A percentile compares a stretch with the other conserved stretches of the same genome.
These are phyloP conservation scores for Lasiommata megera DNA, from an alignment of 2,888 invertebrate genomes.

Conservation along the genomic window DNA sequence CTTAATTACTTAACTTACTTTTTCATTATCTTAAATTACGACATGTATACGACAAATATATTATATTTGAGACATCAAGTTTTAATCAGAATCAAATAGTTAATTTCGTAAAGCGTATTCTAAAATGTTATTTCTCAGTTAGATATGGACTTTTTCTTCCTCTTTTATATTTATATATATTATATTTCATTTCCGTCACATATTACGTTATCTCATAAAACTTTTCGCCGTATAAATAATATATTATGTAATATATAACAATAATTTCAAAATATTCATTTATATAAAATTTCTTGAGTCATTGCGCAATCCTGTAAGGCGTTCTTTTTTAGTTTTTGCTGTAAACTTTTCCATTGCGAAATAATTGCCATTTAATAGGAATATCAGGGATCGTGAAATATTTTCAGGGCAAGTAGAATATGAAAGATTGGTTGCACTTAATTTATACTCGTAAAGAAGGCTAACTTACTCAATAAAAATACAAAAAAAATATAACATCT, in stretches of 20 bases:
- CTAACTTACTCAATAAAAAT: background rate
- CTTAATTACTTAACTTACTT: conserved; percentile 30
- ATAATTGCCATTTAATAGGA: background rate
- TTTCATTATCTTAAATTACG: conserved; percentile 22
- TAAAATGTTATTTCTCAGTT: conserved; percentile 22
- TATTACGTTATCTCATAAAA: too few species aligned
- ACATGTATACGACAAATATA: conserved; percentile 21
- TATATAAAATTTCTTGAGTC: background rate
- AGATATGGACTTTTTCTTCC: conserved; percentile 33
- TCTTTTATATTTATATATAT: conserved; percentile 10
- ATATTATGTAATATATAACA: conserved; percentile 1
- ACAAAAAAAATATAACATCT: background rate
- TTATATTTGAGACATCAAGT: conserved; percentile 17
- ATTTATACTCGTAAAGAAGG: background rate
- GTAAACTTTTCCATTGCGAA: background rate
- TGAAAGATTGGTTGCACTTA: background rate
- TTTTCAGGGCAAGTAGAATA: background rate
- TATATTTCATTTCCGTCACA: background rate
- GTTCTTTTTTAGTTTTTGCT: background rate
- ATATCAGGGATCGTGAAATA: background rate
- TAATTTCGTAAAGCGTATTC: conserved; percentile 29
- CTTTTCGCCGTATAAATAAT: conserved; percentile 4
- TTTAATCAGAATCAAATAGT: conserved; percentile 15
- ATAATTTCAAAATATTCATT: background rate
- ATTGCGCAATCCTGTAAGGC: background rate